A percentile compares a stretch with the other conserved stretches of the same genome.
These are phyloP conservation scores for Bufo bufo DNA, from an alignment of 2,113 vertebrate species.

Conservation along the genomic window DNA sequence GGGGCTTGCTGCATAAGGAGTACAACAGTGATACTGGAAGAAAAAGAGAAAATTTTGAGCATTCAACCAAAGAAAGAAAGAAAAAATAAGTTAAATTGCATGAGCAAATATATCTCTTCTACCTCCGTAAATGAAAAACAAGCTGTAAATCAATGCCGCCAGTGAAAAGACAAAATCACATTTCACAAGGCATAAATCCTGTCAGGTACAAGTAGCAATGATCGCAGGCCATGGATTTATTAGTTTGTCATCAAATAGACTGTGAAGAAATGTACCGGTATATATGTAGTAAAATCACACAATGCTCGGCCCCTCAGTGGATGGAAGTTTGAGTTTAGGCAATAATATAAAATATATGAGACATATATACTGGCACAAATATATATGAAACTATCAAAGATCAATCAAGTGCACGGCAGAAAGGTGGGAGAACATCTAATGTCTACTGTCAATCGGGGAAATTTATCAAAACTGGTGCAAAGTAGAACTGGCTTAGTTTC, in stretches of 20 bases:
- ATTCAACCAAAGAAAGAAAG: background rate
- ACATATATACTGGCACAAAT: background rate
- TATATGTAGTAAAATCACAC: conserved; percentile 29
- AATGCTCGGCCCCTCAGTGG: background rate
- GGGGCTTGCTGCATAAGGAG: background rate
- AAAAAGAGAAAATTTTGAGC: background rate
- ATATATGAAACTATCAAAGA: background rate
- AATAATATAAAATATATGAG: conserved; percentile 12
- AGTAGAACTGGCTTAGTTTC: too few species aligned
- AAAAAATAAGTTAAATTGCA: conserved; percentile 3
- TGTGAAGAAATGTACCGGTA: conserved; percentile 24
- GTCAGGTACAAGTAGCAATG: conserved; percentile 8
- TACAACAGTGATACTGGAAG: background rate
- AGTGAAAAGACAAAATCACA: conserved; percentile 21
- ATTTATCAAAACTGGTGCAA: too few species aligned
- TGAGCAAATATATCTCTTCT: background rate
- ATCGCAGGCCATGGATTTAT: conserved; percentile 18
- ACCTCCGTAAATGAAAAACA: background rate
- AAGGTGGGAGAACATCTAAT: background rate
- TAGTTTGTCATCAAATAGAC: conserved; percentile 8
- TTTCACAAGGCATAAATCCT: conserved; percentile 33
- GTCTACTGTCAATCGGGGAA: background rate
- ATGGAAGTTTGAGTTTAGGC: background rate
- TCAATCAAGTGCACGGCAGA: background rate
- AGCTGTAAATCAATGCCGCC: conserved; percentile 25